Evolutionary conservation across 2,113 vertebrate species (phyloP), one percentile per base, ranked within the genome.

Genomic region (Neotoma lepida): DNA sequence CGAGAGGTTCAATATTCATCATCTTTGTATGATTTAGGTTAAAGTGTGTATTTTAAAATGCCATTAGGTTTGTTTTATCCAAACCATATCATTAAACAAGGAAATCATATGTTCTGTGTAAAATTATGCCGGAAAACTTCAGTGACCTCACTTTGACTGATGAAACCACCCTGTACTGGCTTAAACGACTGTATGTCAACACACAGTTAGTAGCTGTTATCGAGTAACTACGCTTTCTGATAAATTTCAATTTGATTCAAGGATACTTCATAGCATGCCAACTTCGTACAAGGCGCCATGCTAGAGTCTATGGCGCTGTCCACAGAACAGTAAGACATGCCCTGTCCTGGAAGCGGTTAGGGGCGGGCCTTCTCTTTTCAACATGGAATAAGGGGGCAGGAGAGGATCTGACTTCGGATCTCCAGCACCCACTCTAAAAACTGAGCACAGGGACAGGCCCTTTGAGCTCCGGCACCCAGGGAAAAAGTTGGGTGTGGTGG

Each of bases 1-100:
- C 81, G 82, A 86, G 39, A 86, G 61, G 1, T 73, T 78, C 26
- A n/a, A 56, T 76, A 93, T 74, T 95, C 78, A 86, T 90, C 74
- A 85, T 81, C 30, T 84, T 93, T 66, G 28, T 84, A 58, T 78
- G 35, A 80, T 89, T 86, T 89, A 80, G 6, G 84, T 94, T 95
- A 86, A 90, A 90, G 73, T 18, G 22, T 54, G 1, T 51, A 39
- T n/a, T 54, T 82, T 54, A 64, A 35, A 92, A 89, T 13, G 49
- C 74, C 20, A 88, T 68, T 17, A 26, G 33, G 63, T 63, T n/a
- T 24, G 8, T 46, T 95, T 61, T 54, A 56, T 10, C 81, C 51
- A 89, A 95, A 93, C 78, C 76, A 80, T 56, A 46, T 80, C 89
- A 94, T 88, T 94, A 90, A 86, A 93, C 39, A 94, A 92, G 61